phyloP scores from a whole-genome alignment of 2,113 vertebrate genomes.

The Hypanus sabinus region DNA sequence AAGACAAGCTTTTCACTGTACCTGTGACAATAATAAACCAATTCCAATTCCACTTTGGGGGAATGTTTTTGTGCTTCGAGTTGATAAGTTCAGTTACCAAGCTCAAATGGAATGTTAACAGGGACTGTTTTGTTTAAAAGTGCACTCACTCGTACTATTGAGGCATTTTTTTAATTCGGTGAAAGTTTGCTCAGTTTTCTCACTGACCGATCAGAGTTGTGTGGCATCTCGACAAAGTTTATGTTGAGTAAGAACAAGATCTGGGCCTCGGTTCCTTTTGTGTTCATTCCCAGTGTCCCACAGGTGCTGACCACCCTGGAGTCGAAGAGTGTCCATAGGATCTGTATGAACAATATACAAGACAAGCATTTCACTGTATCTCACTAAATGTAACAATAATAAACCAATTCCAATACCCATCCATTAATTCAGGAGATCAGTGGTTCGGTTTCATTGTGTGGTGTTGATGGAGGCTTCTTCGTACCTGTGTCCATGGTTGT shows the following conservation, averaged over 20 bases:
- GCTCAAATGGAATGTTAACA: slow-evolving; percentile 1
- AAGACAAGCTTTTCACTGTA: no score
- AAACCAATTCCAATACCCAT: no score
- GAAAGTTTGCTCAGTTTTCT: background rate
- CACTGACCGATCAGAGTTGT: background rate
- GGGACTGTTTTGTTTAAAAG: background rate
- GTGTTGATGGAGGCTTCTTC: slow-evolving; percentile 37
- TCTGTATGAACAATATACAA: no score
- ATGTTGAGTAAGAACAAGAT: no score
- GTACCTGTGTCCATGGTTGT: background rate
- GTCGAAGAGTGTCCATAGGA: background rate
- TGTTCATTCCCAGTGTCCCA: background rate
- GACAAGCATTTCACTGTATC: no score
- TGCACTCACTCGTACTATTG: background rate
- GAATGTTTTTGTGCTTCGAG: background rate
- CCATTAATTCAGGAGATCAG: background rate
- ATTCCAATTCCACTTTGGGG: background rate
- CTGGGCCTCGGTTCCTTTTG: background rate
- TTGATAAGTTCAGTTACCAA: slow-evolving; percentile 12
- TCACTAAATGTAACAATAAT: no score
- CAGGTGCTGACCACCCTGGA: background rate
- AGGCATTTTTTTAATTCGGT: background rate
- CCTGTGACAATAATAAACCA: no score
- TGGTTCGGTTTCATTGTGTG: background rate
- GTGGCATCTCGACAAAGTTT: background rate